These are phyloP conservation scores for Campylomormyrus tamandua DNA, from an alignment of 2,113 vertebrate genomes.

Conservation along the genomic window DNA sequence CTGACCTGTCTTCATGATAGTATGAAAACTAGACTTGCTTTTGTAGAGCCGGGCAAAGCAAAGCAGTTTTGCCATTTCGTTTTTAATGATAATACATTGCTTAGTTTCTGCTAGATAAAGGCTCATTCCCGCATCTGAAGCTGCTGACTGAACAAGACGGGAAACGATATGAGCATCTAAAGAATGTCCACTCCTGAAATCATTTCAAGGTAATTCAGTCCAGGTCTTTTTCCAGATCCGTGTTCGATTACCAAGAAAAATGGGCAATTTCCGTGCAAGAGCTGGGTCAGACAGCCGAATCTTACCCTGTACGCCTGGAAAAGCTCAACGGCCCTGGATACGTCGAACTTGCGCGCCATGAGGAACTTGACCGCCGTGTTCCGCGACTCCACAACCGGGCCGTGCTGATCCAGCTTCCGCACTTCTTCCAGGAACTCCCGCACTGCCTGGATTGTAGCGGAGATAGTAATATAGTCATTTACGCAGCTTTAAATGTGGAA, in stretches of 20 bases:
- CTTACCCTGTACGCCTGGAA: conserved; percentile 71
- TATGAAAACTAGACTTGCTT: not conserved
- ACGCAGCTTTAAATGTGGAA: not conserved
- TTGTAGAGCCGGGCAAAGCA: not conserved
- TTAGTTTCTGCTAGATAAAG: not conserved
- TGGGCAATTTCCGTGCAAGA: not conserved
- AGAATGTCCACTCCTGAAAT: not conserved
- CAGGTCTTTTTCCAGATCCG: not conserved
- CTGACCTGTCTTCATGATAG: not conserved
- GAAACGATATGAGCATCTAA: not conserved
- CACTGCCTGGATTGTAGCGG: conserved; percentile 51
- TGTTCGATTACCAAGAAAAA: not conserved
- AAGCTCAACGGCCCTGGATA: conserved; percentile 66
- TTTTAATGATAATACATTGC: not conserved
- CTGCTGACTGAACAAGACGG: not conserved
- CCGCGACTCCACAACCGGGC: conserved; percentile 59
- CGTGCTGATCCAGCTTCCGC: conserved; percentile 61
- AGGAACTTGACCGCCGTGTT: conserved; percentile 72
- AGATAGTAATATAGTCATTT: not conserved
- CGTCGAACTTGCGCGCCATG: conserved; percentile 74
- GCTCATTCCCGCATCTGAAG: not conserved
- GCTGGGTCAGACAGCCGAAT: not conserved
- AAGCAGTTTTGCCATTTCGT: not conserved
- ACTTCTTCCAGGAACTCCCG: conserved; percentile 68
- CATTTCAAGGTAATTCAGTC: not conserved